These are phyloP conservation scores for Micropterix aruncella DNA, from an alignment of 2,888 invertebrate species.

Conservation along the genomic window DNA sequence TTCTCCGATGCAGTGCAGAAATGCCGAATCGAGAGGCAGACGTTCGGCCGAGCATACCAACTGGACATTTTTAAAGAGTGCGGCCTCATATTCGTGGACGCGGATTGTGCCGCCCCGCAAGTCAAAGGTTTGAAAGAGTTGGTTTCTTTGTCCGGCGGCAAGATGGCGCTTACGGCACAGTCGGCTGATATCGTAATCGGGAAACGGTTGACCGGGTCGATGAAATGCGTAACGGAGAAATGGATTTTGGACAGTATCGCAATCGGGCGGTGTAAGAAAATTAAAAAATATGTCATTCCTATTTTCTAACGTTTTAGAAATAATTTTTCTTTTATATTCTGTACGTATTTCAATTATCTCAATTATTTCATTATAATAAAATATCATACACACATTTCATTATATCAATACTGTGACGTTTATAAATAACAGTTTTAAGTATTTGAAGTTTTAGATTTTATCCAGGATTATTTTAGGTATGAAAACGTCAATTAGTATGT, in stretches of 20 bases:
- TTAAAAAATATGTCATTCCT: not conserved
- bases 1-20: constrained; percentile 51
- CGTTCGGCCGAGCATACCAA: constrained; percentile 40
- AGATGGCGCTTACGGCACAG: constrained; percentile 25
- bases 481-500: not conserved
- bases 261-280: not conserved
- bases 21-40: constrained; percentile 44
- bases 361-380: no score
- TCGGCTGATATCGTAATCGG: constrained; percentile 42
- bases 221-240: constrained; percentile 1
- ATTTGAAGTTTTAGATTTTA: no score
- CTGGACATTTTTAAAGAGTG: constrained; percentile 44
- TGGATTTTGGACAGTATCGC: not conserved
- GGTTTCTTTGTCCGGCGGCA: constrained; percentile 40
- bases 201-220: constrained; percentile 15
- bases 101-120: constrained; percentile 23
- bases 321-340: no score
- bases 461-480: not conserved
- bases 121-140: constrained; percentile 40
- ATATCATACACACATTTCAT: no score
- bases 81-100: constrained; percentile 42
- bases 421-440: no score
- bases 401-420: no score
- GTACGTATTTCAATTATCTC: no score
- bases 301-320: no score